Base-by-base conservation (phyloP, 2,113 vertebrate species). In the Archocentrus centrarchus region DNA sequence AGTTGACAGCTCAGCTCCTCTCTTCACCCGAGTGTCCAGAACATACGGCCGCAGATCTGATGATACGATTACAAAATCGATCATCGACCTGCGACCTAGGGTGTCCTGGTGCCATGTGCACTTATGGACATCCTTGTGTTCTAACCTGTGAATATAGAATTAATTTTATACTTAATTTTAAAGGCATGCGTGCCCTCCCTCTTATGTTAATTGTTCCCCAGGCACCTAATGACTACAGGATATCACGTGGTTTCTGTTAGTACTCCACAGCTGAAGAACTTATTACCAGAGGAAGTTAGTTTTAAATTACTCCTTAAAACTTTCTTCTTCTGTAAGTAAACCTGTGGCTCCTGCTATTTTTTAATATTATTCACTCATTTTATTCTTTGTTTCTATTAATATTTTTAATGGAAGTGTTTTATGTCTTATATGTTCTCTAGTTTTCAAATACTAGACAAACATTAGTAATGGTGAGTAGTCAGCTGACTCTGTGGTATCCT, bases 401-500 rank as follows among this genome's bases (percentile, higher is more conserved):
- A 68, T 47, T 11, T 30, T 18, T 27, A 50, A 30, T 50, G 44
- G 47, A 68, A 68, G 3, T 68, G 41, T 68, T 47, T 47, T 68
- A 7, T 2, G 22, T 30, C 15, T 0, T 47, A 3, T 47, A 27
- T 1, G 3, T 22, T 18, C 39, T 30, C 1, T n/a, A 22, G 27
- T 20, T 30, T 15, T 0, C 24, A 20, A 70, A 27, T 27, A 68
- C 64, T 47, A 27, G 1, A 47, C 68, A 32, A 39, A 59, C 75
- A 60, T 24, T 60, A 41, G 22, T n/a, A 57, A 60, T n/a, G 14
- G 15, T 0, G 37, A 24, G 37, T 30, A 20, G 22, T 63, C 79
- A 62, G 77, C 59, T 64, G 70, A 68, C 57, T 60, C 27, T n/a
- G 60, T 44, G 13, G 89, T 90, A 76, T 62, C 88, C 58, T 85